Base-by-base conservation (phyloP, 2,888 invertebrate species). In the Philopedon plagiatum region DNA sequence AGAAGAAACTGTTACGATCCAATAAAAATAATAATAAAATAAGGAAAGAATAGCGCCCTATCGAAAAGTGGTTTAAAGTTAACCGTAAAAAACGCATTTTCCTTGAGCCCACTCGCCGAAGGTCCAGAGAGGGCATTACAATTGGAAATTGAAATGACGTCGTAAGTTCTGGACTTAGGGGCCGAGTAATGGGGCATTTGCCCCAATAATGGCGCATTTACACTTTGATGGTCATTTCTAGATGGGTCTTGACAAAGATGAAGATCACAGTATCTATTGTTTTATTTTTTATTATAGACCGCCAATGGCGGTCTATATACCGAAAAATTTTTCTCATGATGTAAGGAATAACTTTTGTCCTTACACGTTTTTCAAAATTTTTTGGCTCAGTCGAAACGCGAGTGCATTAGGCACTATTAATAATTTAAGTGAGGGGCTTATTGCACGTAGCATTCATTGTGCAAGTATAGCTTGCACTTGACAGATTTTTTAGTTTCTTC, bases 81-180 rank as follows among this genome's bases (percentile, higher is more conserved):
- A 75, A 74, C 72, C 73, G 71, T 70, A 76, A 73, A 77, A 76
- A 72, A 73, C 60, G 69, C 66, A 74, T 74, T 75, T 71, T 71
- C 67, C 67, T 73, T 68, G 70, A 71, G 67, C 72, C 66, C 8
- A 23, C 49, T 51, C 73, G 72, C 77, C 77, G 77, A 78, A 79
- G 80, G 81, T 80, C 81, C 62, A 32, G 15, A 32, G 15, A 51
- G 37, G 78, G 77, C 80, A 83, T 83, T 81, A 84, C 84, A 83
- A 85, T 85, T 85, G 83, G 84, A 84, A 84, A 84, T 84, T 84
- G 84, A 84, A 85, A 84, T 82, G 83, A 81, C 78, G 81, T 81
- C 78, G 82, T 84, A 83, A 83, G 83, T 84, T 83, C 76, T 79
- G 78, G 80, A 81, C 82, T 83, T 84, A 83, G 81, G 79, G 82